Percentiles rank a stretch among this genome's conserved stretches.
phyloP scores from a whole-genome alignment of 2,113 vertebrate genomes.

The Manacus vitellinus region DNA sequence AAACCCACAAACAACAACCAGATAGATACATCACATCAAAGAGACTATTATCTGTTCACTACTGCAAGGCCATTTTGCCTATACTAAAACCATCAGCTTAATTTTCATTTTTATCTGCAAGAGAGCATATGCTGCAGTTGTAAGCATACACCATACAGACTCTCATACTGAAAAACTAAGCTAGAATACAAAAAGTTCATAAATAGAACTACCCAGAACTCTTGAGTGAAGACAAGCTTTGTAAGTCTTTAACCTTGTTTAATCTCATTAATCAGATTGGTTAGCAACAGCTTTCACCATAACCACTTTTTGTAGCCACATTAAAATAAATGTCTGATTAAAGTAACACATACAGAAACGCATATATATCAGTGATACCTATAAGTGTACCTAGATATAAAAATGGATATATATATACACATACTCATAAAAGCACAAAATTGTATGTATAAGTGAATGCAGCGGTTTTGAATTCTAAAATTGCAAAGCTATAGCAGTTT shows the following conservation, averaged over 20 bases:
- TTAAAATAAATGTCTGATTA: not conserved
- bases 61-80: not conserved
- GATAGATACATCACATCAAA: not conserved
- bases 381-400: not conserved
- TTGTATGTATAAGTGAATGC: not conserved
- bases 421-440: not conserved
- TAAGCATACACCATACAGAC: not conserved
- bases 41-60: not conserved
- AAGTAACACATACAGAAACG: not conserved
- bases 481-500: not conserved
- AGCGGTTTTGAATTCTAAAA: not conserved
- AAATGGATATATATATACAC: not conserved
- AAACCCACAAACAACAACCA: fast-evolving
- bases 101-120: not conserved
- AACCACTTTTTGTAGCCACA: not conserved
- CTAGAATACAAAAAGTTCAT: not conserved
- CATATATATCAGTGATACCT: not conserved
- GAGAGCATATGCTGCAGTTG: not conserved
- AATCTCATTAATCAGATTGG: not conserved
- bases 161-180: not conserved
- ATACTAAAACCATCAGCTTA: not conserved
- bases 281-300: not conserved
- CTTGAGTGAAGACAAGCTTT: not conserved
- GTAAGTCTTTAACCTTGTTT: not conserved
- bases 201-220: not conserved